These are phyloP conservation scores for Boloria selene DNA, from an alignment of 2,888 invertebrate species.

Conservation along the genomic window DNA sequence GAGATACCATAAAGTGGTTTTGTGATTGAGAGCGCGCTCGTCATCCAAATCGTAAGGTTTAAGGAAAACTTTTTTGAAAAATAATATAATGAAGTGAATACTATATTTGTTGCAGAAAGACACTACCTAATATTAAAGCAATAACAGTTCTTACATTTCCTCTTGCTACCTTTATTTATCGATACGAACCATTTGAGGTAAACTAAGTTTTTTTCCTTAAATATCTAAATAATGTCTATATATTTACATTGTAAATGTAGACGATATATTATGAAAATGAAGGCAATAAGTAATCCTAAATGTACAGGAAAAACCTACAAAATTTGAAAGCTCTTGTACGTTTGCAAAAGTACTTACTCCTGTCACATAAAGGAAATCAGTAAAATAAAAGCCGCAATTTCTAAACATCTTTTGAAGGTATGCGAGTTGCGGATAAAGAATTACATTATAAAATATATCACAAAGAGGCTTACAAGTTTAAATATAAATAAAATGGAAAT, in stretches of 20 bases:
- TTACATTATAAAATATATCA: conserved; percentile 3
- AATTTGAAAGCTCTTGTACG: conserved; percentile 20
- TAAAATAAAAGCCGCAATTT: conserved; percentile 20
- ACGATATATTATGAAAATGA: too few species aligned
- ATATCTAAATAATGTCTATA: too few species aligned
- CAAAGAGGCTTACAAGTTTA: conserved; percentile 10
- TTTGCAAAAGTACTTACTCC: conserved; percentile 22
- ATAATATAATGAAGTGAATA: not conserved
- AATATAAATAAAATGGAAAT: not conserved
- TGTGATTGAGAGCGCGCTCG: conserved; percentile 16
- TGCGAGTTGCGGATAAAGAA: conserved; percentile 13
- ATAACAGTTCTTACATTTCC: too few species aligned
- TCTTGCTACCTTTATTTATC: too few species aligned
- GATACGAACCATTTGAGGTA: too few species aligned
- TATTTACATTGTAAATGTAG: too few species aligned
- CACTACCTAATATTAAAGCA: too few species aligned
- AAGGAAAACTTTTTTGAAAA: conserved; percentile 1
- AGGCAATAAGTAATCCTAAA: not conserved
- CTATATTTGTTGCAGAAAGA: too few species aligned
- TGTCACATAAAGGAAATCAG: conserved; percentile 13
- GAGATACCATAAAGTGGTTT: conserved; percentile 20
- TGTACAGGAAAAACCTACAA: not conserved
- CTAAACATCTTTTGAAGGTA: conserved; percentile 23
- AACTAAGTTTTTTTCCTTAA: too few species aligned
- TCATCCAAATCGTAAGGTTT: conserved; percentile 7